Evolutionary conservation across 2,888 invertebrate species (phyloP), one percentile per base, ranked within the genome.

Genomic region (Leptopterna dolabrata): DNA sequence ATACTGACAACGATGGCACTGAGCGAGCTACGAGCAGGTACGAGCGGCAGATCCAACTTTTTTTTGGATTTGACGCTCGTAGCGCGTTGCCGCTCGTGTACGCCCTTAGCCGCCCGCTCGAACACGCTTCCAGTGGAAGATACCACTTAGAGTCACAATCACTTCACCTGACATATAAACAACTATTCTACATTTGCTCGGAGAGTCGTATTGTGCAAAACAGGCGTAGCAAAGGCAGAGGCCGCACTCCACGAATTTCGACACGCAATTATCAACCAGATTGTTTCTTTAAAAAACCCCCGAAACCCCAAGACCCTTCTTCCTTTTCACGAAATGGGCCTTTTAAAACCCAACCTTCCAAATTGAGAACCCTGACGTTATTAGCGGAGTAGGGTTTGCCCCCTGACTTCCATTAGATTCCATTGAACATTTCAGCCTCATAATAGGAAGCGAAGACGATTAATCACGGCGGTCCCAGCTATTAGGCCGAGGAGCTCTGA

Each of bases 371-470:
- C 36, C 73, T 73, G 73, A 73, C 73, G 73, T 73, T 73, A 73
- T 73, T 73, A 73, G 73, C 6, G 19, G 41, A 19, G 13, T n/a
- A 13, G 29, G 36, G 36, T 29, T 30, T 41, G 16, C n/a, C 30
- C 73, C 36, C 73, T 36, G 16, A 30, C 73, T 41, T 73, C 73
- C 73, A 73, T 73, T 73, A 73, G 73, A 73, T 36, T 73, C 36
- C 73, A 73, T 73, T 73, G 73, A 73, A 36, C 73, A 73, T 73
- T 73, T 73, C 73, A 73, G 16, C 73, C 73, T 73, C 73, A 73
- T 73, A 73, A 73, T 73, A 73, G 73, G 73, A 73, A 73, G 71
- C 27, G 41, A 73, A 73, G 73, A 73, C 81, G 24, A 81, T 81
- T 51, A 81, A 81, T 81, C 55, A 81, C 81, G n/a, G 36, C 55